phyloP scores from a whole-genome alignment of 30 jellyfish, hydroid and myxozoan genomes.

The Catostylus mosaicus region DNA sequence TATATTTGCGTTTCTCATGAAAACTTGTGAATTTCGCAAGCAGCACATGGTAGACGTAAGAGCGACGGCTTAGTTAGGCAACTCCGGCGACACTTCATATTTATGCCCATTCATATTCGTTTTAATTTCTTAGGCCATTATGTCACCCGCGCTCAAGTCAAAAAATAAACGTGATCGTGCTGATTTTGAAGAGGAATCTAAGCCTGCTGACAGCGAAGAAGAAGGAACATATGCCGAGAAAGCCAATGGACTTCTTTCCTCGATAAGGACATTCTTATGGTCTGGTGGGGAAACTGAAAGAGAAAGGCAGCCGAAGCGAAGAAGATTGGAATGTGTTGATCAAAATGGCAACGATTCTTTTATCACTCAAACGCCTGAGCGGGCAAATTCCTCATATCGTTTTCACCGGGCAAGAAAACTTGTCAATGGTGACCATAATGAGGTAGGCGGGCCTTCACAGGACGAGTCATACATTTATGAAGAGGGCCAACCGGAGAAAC shows the following conservation, averaged over 20 bases:
- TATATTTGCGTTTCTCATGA: neutral
- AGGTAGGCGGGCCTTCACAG: neutral
- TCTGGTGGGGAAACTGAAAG: conserved; percentile 67
- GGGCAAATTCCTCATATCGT: conserved; percentile 29
- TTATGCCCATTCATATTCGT: conserved; percentile 42
- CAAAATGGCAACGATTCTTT: conserved; percentile 79
- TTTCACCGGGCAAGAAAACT: conserved; percentile 1
- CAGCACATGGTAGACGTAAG: neutral
- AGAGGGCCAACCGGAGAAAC: conserved; percentile 30
- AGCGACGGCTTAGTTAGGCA: neutral
- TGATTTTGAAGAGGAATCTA: conserved; percentile 58
- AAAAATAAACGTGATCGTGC: conserved; percentile 69
- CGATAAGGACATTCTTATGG: conserved; percentile 79
- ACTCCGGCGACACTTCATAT: conserved; percentile 11
- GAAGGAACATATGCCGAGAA: conserved; percentile 44
- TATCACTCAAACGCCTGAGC: conserved; percentile 65
- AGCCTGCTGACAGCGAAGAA: conserved; percentile 29
- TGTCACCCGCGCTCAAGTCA: conserved; percentile 86
- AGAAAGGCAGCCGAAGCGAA: conserved; percentile 48
- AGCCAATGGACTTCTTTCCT: conserved; percentile 71
- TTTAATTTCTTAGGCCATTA: conserved; percentile 49
- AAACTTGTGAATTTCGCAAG: neutral
- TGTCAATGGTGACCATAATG: conserved; percentile 10
- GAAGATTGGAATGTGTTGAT: conserved; percentile 61
- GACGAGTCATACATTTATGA: conserved; percentile 16